Percentiles rank a stretch among this genome's conserved stretches.
These are phyloP conservation scores for Rhorus exstirpatorius DNA, from an alignment of 2,888 invertebrate species.

Conservation along the genomic window DNA sequence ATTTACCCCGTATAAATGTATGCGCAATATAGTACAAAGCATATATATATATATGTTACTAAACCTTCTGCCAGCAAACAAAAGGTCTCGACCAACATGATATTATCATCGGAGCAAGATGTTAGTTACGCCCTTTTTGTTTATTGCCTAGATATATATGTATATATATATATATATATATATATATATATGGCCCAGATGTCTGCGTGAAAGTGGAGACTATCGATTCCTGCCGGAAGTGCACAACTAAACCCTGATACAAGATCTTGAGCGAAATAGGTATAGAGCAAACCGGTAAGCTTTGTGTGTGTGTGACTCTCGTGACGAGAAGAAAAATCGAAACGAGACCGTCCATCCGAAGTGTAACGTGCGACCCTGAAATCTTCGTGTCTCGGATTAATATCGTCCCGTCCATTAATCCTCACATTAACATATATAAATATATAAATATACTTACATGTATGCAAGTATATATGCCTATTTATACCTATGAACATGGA, in stretches of 20 bases:
- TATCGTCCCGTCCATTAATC: conserved; percentile 43
- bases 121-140: conserved; percentile 38
- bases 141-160: not conserved
- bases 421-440: conserved; percentile 7
- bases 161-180: too few species aligned
- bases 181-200: conserved; percentile 74
- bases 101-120: not conserved
- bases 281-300: not conserved
- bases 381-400: conserved; percentile 56
- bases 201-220: conserved; percentile 75
- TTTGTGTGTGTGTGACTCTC: conserved; percentile 12
- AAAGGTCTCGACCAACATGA: not conserved
- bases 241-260: conserved; percentile 1
- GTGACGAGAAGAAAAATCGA: conserved; percentile 46
- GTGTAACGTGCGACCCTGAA: conserved; percentile 77
- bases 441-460: not conserved
- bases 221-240: conserved; percentile 76
- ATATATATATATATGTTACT: too few species aligned
- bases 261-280: not conserved
- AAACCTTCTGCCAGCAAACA: not conserved
- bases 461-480: not conserved
- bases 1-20: conserved; percentile 41
- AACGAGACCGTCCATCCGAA: conserved; percentile 70
- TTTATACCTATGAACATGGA: too few species aligned
- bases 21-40: not conserved